Base-by-base conservation (phyloP, 2,797 vertebrate species). In the Sphaeramia orbicularis region DNA sequence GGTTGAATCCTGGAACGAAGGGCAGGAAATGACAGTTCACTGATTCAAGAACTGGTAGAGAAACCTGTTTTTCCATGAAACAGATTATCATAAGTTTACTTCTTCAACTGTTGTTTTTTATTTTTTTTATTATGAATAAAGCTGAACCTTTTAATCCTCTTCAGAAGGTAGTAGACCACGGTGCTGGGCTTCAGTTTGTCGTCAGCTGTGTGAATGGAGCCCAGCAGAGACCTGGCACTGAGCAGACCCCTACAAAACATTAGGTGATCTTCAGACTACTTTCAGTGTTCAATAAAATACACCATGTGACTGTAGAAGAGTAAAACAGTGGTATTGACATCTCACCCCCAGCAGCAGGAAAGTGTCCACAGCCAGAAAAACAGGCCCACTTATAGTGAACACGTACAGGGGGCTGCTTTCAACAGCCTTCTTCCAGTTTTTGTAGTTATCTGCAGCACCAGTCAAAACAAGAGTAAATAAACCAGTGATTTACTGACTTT, bases 261-360 rank as follows among this genome's bases (percentile, higher is more conserved):
- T n/a, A n/a, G n/a, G n/a, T n/a, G n/a, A n/a, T n/a, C n/a, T n/a
- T n/a, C n/a, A n/a, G n/a, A n/a, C n/a, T n/a, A n/a, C n/a, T n/a
- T n/a, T n/a, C n/a, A n/a, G n/a, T n/a, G n/a, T n/a, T n/a, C n/a
- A n/a, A n/a, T n/a, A n/a, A n/a, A n/a, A n/a, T n/a, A 36, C 12
- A 37, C 7, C 5, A 14, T 10, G 0, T n/a, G 10, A 30, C n/a
- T 47, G 10, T 47, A 4, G n/a, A n/a, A n/a, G n/a, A n/a, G n/a
- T n/a, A n/a, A n/a, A n/a, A n/a, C n/a, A n/a, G n/a, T n/a, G n/a
- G n/a, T n/a, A n/a, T n/a, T n/a, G n/a, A n/a, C n/a, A n/a, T 50
- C 74, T 93, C 89, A 96, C 95, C 96, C 95, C 16, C n/a, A 97
- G 83, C 37, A 96, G 84, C 59, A 97, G 93, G 76, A 96, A 96